A percentile compares a stretch with the other conserved stretches of the same genome.
phyloP scores from a whole-genome alignment of 2,113 vertebrate species.

The Syngnathus floridae region DNA sequence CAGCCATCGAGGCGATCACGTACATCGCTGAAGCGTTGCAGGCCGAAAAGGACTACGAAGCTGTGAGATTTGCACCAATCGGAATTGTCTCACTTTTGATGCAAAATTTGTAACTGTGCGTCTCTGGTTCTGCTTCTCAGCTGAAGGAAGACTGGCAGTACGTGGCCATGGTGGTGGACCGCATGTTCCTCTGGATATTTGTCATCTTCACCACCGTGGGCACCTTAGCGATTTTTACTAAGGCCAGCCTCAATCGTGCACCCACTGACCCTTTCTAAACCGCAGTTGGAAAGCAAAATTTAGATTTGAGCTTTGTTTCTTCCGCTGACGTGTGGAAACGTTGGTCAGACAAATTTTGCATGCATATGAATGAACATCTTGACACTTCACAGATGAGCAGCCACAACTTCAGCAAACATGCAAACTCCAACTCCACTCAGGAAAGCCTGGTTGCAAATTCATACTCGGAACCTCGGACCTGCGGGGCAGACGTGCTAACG shows the following conservation, averaged over 20 bases:
- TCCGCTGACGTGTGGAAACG: neutral
- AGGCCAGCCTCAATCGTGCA: conserved; percentile 71
- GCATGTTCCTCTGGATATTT: conserved; percentile 76
- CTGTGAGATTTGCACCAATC: conserved; percentile 59
- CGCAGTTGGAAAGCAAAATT: neutral
- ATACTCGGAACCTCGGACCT: neutral
- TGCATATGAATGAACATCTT: conserved; percentile 2
- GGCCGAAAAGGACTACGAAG: conserved; percentile 78
- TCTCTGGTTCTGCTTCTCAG: conserved; percentile 33
- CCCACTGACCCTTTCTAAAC: conserved; percentile 71
- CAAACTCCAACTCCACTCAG: neutral
- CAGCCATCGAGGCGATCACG: conserved; percentile 74
- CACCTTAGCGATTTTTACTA: conserved; percentile 69
- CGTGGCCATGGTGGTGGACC: conserved; percentile 77
- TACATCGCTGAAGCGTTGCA: conserved; percentile 82
- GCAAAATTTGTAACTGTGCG: neutral
- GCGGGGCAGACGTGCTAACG: neutral
- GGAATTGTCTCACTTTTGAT: neutral
- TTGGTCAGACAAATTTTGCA: neutral
- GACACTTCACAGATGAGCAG: neutral
- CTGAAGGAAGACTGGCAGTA: conserved; percentile 79
- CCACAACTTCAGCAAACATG: neutral
- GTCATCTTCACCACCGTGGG: conserved; percentile 74
- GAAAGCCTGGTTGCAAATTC: neutral
- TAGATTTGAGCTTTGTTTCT: neutral